Evolutionary conservation across 2,888 invertebrate genomes (phyloP).

Genomic region (Cynaeus angustus): DNA sequence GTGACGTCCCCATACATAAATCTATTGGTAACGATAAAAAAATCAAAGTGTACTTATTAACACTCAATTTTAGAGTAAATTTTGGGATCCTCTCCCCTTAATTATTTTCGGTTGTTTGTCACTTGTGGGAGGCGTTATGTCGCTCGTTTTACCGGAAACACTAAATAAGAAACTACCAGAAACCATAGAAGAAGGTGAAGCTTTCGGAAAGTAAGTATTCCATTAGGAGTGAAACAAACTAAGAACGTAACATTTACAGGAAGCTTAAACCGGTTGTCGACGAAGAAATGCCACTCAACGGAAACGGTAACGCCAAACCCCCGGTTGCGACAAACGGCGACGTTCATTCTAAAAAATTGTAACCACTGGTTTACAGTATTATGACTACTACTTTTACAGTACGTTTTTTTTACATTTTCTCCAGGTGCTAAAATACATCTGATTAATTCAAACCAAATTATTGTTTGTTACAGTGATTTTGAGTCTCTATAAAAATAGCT

Average conservation of each 20-base stretch:
- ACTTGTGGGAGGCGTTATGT: conserved; percentile 75
- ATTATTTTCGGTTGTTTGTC: conserved; percentile 71
- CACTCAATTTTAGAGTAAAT: conserved; percentile 36
- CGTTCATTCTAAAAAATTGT: conserved; percentile 2
- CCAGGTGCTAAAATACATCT: conserved; percentile 14
- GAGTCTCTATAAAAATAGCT: background rate
- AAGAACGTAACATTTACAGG: conserved; percentile 8
- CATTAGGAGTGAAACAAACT: background rate
- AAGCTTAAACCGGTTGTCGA: conserved; percentile 14
- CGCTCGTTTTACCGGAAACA: conserved; percentile 79
- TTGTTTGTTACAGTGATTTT: background rate
- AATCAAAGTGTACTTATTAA: background rate
- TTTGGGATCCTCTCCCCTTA: conserved; percentile 49
- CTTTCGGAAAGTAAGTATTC: conserved; percentile 75
- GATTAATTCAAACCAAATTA: conserved; percentile 7
- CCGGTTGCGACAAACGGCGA: conserved; percentile 15
- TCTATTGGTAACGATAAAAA: conserved; percentile 70
- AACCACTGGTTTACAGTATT: conserved; percentile 6
- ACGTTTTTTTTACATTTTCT: too few relatives aligned
- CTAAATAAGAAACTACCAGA: conserved; percentile 79
- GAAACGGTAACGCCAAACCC: conserved; percentile 6
- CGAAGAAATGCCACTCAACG: conserved; percentile 41
- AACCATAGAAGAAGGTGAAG: conserved; percentile 78
- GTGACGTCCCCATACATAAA: conserved; percentile 78
- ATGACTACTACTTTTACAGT: background rate